Base-by-base conservation (phyloP, 1,140 invertebrate species). In the Daktulosphaira vitifoliae region DNA sequence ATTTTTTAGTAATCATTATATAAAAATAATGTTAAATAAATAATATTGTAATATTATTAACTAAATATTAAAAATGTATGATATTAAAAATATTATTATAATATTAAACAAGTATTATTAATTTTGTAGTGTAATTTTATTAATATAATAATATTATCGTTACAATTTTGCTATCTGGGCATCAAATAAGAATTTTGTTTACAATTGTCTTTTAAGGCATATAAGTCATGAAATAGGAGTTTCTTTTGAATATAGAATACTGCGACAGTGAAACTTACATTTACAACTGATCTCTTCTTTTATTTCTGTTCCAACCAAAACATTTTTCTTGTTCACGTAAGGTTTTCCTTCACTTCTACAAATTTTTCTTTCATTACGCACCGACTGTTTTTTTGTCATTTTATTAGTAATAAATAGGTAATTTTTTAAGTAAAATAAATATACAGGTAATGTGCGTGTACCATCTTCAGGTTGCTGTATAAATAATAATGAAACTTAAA, bases 221-320 rank as follows among this genome's bases (percentile, higher is more conserved):
- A 44, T 18, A 48, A 48, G 44, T 48, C 44, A 48, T 48, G 44
- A 20, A 48, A 48, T 48, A 48, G 16, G 44, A 48, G 44, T 48
- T 18, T 48, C 18, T 48, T 48, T 48, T 48, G 44, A 48, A 3
- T 48, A 48, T 48, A 16, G 44, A 48, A 48, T 48, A 48, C 44
- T 48, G 44, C 44, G 44, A 48, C 44, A 18, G 44, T 48, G 44
- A 48, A 48, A 48, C 44, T 48, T 48, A 48, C 44, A 48, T 48
- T 48, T 48, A 48, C 44, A 48, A 48, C 44, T 48, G 18, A 48
- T 6, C 44, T 48, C 44, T 48, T 48, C 44, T 48, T 48, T 48
- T 20, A 16, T 15, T 48, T 48, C 44, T 48, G 44, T 48, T 48
- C 3, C 44, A 48, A 48, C 44, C 44, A 48, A 48, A 48, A 48